Percentiles rank a stretch among this genome's conserved stretches.
These are phyloP conservation scores for Cherax destructor DNA, from an alignment of 1,140 invertebrate species.

Conservation along the genomic window DNA sequence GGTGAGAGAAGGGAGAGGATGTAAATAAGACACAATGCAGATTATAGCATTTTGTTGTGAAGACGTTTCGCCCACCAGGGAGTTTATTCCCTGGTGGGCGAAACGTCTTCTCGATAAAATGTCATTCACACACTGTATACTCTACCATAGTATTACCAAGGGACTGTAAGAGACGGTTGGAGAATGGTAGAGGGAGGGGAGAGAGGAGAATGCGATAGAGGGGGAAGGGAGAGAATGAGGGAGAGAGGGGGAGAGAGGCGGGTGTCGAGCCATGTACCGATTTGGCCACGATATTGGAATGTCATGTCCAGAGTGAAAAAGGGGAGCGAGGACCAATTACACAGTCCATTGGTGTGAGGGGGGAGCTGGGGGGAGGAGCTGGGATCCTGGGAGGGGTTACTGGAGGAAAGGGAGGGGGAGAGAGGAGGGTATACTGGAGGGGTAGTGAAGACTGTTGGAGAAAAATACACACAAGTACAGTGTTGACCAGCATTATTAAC, in stretches of 20 bases:
- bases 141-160: neutral
- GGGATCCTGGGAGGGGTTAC: neutral
- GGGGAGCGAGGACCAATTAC: slow-evolving; percentile 60
- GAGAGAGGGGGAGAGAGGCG: neutral
- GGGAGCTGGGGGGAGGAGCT: neutral
- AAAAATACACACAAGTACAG: no score
- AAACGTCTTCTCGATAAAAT: no score
- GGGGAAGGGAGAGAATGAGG: neutral
- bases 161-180: neutral
- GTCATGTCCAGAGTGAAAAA: slow-evolving; percentile 62
- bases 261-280: slow-evolving; percentile 52
- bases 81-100: no score
- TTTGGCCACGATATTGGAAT: slow-evolving; percentile 64
- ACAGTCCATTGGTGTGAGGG: slow-evolving; percentile 60
- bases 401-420: neutral
- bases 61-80: no score
- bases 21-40: no score
- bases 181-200: neutral
- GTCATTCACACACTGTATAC: no score
- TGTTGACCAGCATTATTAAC: no score
- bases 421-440: neutral
- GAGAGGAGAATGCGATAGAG: slow-evolving; percentile 4
- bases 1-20: no score
- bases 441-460: neutral
- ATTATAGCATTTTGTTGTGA: no score